Percentiles rank a stretch among this genome's conserved stretches.
Conservation (phyloP, 1,140 invertebrate species). For the Cephus cinctus region DNA sequence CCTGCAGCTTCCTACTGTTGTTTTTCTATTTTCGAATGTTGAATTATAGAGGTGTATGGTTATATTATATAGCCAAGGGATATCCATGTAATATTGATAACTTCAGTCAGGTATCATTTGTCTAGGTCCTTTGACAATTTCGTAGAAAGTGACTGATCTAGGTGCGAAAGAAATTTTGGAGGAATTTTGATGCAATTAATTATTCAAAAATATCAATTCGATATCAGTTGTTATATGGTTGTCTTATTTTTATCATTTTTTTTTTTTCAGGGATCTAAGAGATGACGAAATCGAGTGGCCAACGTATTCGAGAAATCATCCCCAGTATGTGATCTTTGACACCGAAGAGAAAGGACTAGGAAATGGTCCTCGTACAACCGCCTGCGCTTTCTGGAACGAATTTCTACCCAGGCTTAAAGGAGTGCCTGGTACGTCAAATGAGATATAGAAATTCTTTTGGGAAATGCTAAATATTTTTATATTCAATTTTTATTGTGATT, state of each 20-base stretch:
- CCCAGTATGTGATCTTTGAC: conserved; percentile 87
- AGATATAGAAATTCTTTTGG: conserved; percentile 1
- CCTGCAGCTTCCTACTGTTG: too few relatives aligned
- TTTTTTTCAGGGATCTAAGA: conserved; percentile 74
- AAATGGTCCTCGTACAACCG: conserved; percentile 77
- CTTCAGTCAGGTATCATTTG: too few relatives aligned
- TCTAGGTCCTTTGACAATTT: too few relatives aligned
- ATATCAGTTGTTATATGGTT: too few relatives aligned
- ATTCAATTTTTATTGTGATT: background rate
- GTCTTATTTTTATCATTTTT: background rate
- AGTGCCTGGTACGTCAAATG: conserved; percentile 62
- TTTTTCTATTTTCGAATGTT: background rate
- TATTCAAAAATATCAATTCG: background rate
- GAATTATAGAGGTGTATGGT: background rate
- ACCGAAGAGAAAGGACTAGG: conserved; percentile 71
- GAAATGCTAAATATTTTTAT: too few relatives aligned
- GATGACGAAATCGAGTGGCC: conserved; percentile 84
- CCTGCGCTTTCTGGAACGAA: conserved; percentile 95
- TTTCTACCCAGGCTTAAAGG: conserved; percentile 84
- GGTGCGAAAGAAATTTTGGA: background rate
- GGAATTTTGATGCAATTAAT: too few relatives aligned
- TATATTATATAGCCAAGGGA: background rate
- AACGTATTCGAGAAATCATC: conserved; percentile 77
- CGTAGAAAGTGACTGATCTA: background rate
- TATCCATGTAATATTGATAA: too few relatives aligned